Percentiles rank a stretch among this genome's conserved stretches.
These are phyloP conservation scores for Maconellicoccus hirsutus DNA, from an alignment of 1,140 invertebrate species.

Conservation along the genomic window DNA sequence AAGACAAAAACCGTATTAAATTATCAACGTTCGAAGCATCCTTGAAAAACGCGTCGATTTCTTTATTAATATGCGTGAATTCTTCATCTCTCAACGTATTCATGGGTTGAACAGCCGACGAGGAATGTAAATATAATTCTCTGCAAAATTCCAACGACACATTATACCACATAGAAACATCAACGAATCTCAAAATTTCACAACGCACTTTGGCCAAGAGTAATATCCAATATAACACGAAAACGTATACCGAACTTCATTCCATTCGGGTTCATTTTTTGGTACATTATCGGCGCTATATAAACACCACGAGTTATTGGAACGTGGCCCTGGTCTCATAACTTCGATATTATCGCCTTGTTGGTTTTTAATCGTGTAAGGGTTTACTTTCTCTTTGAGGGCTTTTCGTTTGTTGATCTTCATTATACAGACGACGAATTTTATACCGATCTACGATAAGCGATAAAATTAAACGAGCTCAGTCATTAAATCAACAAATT, in stretches of 20 bases:
- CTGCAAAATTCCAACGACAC: constrained; percentile 29
- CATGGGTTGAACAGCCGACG: constrained; percentile 46
- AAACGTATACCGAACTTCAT: constrained; percentile 53
- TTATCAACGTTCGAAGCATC: constrained; percentile 55
- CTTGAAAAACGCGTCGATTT: constrained; percentile 57
- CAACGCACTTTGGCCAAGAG: constrained; percentile 57
- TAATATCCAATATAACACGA: constrained; percentile 65
- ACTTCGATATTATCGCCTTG: constrained; percentile 27
- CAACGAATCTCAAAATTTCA: no score
- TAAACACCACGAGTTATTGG: constrained; percentile 61
- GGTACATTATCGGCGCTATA: constrained; percentile 50
- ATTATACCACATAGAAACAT: no score
- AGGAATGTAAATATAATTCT: constrained; percentile 45
- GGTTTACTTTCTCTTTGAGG: constrained; percentile 45
- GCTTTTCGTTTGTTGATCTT: constrained; percentile 64
- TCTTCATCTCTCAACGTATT: constrained; percentile 39
- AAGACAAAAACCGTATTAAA: constrained; percentile 58
- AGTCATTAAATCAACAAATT: no score
- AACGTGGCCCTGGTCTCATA: constrained; percentile 40
- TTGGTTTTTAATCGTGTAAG: constrained; percentile 32
- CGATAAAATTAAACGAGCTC: not conserved
- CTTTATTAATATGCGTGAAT: constrained; percentile 45
- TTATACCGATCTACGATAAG: constrained; percentile 42
- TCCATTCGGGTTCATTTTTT: constrained; percentile 57
- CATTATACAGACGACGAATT: constrained; percentile 50